Evolutionary conservation across 2,888 invertebrate species (phyloP), one percentile per base, ranked within the genome.

Genomic region (Nephrocerus scutellatus): DNA sequence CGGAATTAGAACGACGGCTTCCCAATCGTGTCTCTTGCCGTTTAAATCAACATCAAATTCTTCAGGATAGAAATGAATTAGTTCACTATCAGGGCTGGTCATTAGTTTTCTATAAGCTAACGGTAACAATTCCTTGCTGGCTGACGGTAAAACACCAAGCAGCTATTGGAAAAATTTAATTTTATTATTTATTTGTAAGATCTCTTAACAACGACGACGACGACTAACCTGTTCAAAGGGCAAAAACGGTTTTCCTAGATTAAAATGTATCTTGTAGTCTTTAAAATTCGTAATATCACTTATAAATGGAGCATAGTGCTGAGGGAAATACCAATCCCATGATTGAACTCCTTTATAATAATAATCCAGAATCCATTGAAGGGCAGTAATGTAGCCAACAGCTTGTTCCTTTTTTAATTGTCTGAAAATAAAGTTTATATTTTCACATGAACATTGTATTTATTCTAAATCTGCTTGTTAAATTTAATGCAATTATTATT

Each of bases 241-340:
- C 49, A 83, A 73, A 66, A 97, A 97, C 0, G 97, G 96, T 50
- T 74, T 76, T 3, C 86, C 89, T 48, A 85, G 62, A 9, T 91
- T 85, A 61, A 88, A 95, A 20, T 81, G 75, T n/a, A 96, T 73
- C 53, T 82, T 75, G 49, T 85, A 68, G 49, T 83, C 71, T 48
- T 77, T 74, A 60, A 96, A 92, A 40, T 83, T 80, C 53, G 78
- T 81, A 22, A 97, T 78, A 63, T 97, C 97, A 4, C 95, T 95
- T 51, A 95, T 85, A 62, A 84, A 96, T 0, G 97, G 97, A 0
- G 96, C 88, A 68, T 97, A 98, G 68, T 98, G 96, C 60, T 90
- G 88, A 0, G 95, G 93, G 68, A 95, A 98, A 70, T 77, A 96
- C 97, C 97, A 98, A 20, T 90, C 87, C 98, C 98, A 98, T 0